These are phyloP conservation scores for Lepilemur septentrionalis DNA, from an alignment of 2,797 vertebrate species.

Conservation along the genomic window DNA sequence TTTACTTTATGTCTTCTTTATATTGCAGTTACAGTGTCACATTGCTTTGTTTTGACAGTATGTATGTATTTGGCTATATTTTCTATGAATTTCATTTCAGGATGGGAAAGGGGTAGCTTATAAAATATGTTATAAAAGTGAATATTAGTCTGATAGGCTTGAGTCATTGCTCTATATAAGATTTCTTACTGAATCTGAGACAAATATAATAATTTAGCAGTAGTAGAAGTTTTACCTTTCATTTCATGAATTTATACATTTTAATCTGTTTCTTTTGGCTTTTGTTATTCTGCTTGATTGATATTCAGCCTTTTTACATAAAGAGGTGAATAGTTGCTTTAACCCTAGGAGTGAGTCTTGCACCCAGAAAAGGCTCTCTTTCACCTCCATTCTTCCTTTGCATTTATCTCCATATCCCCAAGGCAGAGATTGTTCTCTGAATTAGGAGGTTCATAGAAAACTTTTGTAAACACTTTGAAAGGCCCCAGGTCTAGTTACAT, in stretches of 20 bases:
- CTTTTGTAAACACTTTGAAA: background rate
- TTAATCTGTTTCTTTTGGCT: background rate
- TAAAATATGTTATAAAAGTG: background rate
- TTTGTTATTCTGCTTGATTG: background rate
- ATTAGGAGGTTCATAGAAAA: background rate
- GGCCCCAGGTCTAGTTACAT: background rate
- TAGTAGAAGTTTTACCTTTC: background rate
- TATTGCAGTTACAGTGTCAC: background rate
- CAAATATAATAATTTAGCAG: background rate
- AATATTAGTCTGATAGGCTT: background rate
- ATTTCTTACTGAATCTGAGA: conserved; percentile 1
- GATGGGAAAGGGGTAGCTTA: background rate
- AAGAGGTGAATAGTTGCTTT: background rate
- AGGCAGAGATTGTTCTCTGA: background rate
- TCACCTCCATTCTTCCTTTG: background rate
- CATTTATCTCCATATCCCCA: background rate
- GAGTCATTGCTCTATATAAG: background rate
- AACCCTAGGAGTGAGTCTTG: background rate
- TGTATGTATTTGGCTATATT: background rate
- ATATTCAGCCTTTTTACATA: background rate
- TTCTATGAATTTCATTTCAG: background rate
- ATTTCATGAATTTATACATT: background rate
- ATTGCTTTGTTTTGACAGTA: background rate
- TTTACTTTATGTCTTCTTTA: background rate
- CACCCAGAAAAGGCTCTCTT: background rate